Evolutionary conservation across 2,888 invertebrate species (phyloP), one percentile per base, ranked within the genome.

Genomic region (Ochropacha duplaris): DNA sequence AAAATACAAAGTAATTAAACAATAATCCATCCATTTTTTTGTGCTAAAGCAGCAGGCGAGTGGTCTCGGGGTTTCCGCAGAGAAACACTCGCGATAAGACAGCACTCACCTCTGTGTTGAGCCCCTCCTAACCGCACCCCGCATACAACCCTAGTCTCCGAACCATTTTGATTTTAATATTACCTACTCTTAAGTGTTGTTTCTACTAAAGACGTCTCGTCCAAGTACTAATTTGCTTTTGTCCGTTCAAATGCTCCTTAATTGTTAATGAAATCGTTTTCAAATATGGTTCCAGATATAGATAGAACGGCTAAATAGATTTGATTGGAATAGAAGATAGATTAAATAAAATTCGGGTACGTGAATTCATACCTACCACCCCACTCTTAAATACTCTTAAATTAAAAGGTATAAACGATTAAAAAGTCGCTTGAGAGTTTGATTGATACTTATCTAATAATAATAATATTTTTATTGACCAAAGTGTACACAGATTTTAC

Each of bases 131-230:
- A 64, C 66, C 65, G 62, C 68, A 66, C 66, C 66, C 65, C 68
- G 66, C 56, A 71, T 68, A 69, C 73, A 69, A 65, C 62, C 44
- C 16, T 44, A 65, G 72, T 72, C 78, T 79, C 66, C 74, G 76
- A 81, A 84, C 87, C 86, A 87, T 90, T 91, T 88, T 88, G 86
- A 87, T 90, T 92, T 92, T 91, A 92, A 92, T 92, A 91, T 90
- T 81, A 86, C 79, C 76, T 81, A 86, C 79, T 76, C 83, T 88
- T 88, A 88, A 92, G 90, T 89, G 89, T 85, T 90, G 89, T 90
- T 83, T 77, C 84, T 85, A 86, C 84, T 85, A 86, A 88, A 90
- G 88, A 88, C 81, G 77, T 88, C 84, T 76, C 78, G 75, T 65
- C 81, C 84, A 88, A 90, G 88, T 88, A 88, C 88, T 91, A 90